phyloP scores from a whole-genome alignment of 2,888 invertebrate genomes.

The Linyphia triangularis region DNA sequence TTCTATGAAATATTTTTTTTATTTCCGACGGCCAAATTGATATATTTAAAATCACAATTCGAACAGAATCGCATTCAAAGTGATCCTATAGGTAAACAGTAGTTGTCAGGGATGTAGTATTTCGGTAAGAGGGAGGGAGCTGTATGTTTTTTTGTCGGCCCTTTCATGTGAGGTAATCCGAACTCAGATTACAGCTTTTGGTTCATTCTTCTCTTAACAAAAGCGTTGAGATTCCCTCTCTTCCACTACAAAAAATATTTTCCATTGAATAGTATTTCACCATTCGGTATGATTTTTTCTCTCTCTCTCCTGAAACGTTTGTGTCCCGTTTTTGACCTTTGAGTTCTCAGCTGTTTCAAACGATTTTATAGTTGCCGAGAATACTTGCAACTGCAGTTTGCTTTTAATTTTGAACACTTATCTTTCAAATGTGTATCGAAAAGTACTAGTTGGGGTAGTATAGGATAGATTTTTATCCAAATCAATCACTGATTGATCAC shows the following conservation, averaged over 20 bases:
- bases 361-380: neutral
- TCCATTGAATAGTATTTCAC: constrained; percentile 48
- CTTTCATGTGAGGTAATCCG: constrained; percentile 66
- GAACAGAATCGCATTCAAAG: too few relatives aligned
- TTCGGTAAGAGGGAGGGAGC: neutral
- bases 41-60: too few relatives aligned
- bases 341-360: constrained; percentile 68
- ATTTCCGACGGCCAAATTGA: too few relatives aligned
- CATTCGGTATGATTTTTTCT: constrained; percentile 36
- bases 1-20: too few relatives aligned
- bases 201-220: constrained; percentile 60
- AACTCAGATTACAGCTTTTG: constrained; percentile 38
- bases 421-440: too few relatives aligned
- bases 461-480: too few relatives aligned
- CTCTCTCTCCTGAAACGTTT: neutral
- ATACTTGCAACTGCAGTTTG: too few relatives aligned
- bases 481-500: too few relatives aligned
- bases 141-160: constrained; percentile 49
- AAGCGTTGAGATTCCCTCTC: constrained; percentile 15
- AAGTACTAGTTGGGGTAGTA: too few relatives aligned
- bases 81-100: neutral
- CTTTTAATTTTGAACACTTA: too few relatives aligned
- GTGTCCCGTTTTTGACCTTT: constrained; percentile 65
- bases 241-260: neutral
- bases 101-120: neutral